A percentile compares a stretch with the other conserved stretches of the same genome.
Evolutionary conservation across 2,888 invertebrate genomes (phyloP).

Genomic region (Marasmarcha lunaedactyla): DNA sequence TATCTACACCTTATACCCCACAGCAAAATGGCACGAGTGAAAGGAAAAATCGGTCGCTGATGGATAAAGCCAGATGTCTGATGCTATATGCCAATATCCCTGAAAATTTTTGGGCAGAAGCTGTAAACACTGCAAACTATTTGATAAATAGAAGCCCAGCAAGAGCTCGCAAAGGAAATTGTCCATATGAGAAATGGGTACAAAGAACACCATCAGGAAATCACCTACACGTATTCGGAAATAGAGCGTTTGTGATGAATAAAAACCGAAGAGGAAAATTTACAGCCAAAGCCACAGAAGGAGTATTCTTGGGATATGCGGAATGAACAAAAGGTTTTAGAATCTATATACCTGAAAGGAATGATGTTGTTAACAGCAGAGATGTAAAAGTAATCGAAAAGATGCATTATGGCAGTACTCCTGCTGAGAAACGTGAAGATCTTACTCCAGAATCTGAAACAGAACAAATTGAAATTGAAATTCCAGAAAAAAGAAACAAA

Average conservation of each 20-base stretch:
- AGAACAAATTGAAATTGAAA: constrained; percentile 6
- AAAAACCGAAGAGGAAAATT: constrained; percentile 4
- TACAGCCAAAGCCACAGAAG: constrained; percentile 3
- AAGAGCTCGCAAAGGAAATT: background rate
- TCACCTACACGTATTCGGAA: constrained; percentile 2
- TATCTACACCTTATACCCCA: constrained; percentile 3
- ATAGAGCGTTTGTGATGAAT: constrained; percentile 3
- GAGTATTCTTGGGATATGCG: constrained; percentile 8
- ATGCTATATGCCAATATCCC: constrained; percentile 2
- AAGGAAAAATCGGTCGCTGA: constrained; percentile 7
- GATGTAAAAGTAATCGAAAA: constrained; percentile 1
- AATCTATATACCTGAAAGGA: constrained; percentile 4
- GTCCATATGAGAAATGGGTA: constrained; percentile 1
- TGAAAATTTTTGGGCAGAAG: constrained; percentile 7
- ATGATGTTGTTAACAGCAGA: constrained; percentile 3
- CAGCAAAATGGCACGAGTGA: constrained; percentile 9
- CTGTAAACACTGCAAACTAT: constrained; percentile 8
- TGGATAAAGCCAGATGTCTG: constrained; percentile 7
- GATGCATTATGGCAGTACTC: background rate
- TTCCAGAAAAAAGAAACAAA: constrained; percentile 2
- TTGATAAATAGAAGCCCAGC: constrained; percentile 5
- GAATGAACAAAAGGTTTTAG: constrained; percentile 8
- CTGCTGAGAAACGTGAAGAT: constrained; percentile 5
- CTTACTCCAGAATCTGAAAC: constrained; percentile 5
- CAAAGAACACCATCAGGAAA: constrained; percentile 1